Conservation (phyloP, 1,140 invertebrate genomes). For the Battus philenor region DNA sequence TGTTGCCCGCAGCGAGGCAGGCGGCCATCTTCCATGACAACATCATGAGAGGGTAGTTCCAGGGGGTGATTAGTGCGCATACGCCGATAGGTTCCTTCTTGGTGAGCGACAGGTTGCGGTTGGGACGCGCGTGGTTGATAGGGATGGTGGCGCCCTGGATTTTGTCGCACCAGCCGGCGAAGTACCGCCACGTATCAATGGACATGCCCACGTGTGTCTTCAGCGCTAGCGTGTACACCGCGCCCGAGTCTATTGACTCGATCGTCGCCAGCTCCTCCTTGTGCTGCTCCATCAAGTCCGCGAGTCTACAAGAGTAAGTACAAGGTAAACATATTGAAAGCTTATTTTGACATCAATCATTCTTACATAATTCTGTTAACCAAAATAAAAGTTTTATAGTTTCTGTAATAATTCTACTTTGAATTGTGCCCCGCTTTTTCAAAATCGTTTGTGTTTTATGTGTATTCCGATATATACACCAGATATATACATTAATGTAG, state of each 20-base stretch:
- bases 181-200: constrained; percentile 94
- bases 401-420: too few relatives aligned
- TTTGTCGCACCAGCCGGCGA: constrained; percentile 97
- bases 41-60: constrained; percentile 99
- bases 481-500: too few relatives aligned
- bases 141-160: constrained; percentile 95
- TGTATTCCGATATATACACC: too few relatives aligned
- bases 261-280: constrained; percentile 96
- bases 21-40: constrained; percentile 99
- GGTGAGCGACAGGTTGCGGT: constrained; percentile 91
- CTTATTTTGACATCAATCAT: too few relatives aligned
- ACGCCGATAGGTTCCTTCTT: constrained; percentile 94
- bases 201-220: constrained; percentile 97
- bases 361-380: too few relatives aligned
- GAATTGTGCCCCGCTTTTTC: too few relatives aligned
- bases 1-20: constrained; percentile 95
- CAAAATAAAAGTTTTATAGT: too few relatives aligned
- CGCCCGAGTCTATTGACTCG: constrained; percentile 94
- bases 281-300: constrained; percentile 95
- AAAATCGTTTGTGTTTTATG: too few relatives aligned
- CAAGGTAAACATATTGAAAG: too few relatives aligned
- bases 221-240: constrained; percentile 95
- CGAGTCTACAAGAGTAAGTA: constrained; percentile 84
- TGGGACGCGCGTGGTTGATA: constrained; percentile 91
- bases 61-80: constrained; percentile 96